Evolutionary conservation across 2,797 vertebrate species (phyloP).

Genomic region (Phrynocephalus vlangalii): DNA sequence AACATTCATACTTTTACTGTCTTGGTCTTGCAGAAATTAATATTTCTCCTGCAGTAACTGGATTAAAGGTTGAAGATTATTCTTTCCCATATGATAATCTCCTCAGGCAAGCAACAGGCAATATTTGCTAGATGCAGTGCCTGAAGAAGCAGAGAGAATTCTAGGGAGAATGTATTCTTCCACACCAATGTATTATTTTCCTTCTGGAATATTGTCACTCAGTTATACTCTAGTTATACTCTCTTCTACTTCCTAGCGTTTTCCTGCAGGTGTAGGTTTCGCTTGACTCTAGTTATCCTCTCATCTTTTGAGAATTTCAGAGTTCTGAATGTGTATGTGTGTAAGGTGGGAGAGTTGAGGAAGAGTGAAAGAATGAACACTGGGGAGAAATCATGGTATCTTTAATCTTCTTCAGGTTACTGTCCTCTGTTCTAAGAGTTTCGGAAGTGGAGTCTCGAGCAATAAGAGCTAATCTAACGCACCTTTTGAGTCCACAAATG

Average conservation of each 20-base stretch:
- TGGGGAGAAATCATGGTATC: neutral
- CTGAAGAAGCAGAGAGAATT: constrained; percentile 29
- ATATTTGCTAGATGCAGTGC: neutral
- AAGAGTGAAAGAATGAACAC: neutral
- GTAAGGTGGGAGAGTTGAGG: neutral
- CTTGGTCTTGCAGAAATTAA: constrained; percentile 16
- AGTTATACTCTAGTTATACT: neutral
- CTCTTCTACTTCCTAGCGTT: too few species aligned
- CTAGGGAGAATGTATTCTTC: neutral
- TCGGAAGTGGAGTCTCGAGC: constrained; percentile 98
- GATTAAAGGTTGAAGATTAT: constrained; percentile 30
- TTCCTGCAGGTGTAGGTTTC: too few species aligned
- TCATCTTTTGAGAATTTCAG: neutral
- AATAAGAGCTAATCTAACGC: constrained; percentile 92
- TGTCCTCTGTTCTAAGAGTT: constrained; percentile 93
- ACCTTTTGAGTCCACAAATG: constrained; percentile 98
- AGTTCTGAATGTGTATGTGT: neutral
- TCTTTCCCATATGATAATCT: neutral
- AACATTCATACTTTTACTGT: neutral
- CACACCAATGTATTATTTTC: constrained; percentile 20
- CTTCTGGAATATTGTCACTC: constrained; percentile 1
- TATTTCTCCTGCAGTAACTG: constrained; percentile 33
- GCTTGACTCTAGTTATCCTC: too few species aligned
- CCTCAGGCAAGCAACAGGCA: neutral
- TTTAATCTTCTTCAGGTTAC: constrained; percentile 84